phyloP scores from a whole-genome alignment of 2,113 vertebrate species.

The Gallinago undulata region DNA sequence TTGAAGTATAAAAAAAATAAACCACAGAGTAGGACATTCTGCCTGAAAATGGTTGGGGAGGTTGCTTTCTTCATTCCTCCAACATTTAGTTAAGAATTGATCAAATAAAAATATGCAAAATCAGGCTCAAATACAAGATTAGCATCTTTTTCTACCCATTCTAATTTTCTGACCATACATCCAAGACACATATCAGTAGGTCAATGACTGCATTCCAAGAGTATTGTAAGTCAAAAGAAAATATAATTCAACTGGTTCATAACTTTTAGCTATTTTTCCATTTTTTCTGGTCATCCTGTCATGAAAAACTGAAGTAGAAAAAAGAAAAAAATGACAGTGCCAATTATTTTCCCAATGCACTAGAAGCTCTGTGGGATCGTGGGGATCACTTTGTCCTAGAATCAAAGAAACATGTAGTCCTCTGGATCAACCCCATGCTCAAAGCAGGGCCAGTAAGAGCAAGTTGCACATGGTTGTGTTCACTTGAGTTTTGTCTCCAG shows the following conservation, averaged over 20 bases:
- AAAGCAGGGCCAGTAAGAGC: not conserved
- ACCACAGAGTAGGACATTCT: not conserved
- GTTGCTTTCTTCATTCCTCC: not conserved
- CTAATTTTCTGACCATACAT: not conserved
- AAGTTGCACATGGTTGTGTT: not conserved
- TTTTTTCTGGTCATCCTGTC: not conserved
- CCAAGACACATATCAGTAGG: not conserved
- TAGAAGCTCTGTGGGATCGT: rapidly evolving
- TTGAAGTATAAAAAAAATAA: not conserved
- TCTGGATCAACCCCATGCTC: not conserved
- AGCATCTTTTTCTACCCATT: constrained; percentile 1
- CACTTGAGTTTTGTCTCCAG: not conserved
- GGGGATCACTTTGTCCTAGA: not conserved
- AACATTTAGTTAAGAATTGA: not conserved
- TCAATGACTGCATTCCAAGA: not conserved
- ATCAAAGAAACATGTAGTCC: not conserved
- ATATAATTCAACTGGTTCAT: not conserved
- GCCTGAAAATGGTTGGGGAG: not conserved
- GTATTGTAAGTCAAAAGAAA: not conserved
- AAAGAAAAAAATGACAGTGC: not conserved
- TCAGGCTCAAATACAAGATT: constrained; percentile 5
- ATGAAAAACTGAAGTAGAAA: not conserved
- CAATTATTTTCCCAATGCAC: not conserved
- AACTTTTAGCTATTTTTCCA: not conserved
- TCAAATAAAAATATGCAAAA: constrained; percentile 37